A percentile compares a stretch with the other conserved stretches of the same genome.
Evolutionary conservation across 1,140 invertebrate genomes (phyloP).

Genomic region (Watersipora subatra): DNA sequence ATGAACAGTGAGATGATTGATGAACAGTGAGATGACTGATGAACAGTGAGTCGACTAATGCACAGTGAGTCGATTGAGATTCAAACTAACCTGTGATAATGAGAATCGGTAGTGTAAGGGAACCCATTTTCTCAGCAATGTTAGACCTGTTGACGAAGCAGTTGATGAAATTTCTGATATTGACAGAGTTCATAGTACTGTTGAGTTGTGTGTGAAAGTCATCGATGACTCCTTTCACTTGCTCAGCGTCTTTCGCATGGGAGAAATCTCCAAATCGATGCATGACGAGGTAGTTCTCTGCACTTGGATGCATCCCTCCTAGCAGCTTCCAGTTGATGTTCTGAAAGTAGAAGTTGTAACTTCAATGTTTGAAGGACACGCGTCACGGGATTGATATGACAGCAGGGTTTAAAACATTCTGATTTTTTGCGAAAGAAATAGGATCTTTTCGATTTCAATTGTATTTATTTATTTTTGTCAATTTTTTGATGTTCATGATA

Average conservation of each 20-base stretch:
- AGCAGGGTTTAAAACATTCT: too few relatives aligned
- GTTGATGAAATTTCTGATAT: slow-evolving; percentile 66
- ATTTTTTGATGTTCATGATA: too few relatives aligned
- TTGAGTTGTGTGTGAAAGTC: slow-evolving; percentile 57
- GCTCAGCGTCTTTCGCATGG: slow-evolving; percentile 46
- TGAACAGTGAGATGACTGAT: too few relatives aligned
- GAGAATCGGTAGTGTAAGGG: background rate
- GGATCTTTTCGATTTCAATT: too few relatives aligned
- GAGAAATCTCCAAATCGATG: slow-evolving; percentile 62
- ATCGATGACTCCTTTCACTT: slow-evolving; percentile 58
- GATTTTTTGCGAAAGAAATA: too few relatives aligned
- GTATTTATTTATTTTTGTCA: too few relatives aligned
- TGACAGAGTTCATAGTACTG: slow-evolving; percentile 65
- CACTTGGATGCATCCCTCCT: slow-evolving; percentile 35
- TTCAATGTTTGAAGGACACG: too few relatives aligned
- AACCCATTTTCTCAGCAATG: slow-evolving; percentile 23
- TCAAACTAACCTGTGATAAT: slow-evolving; percentile 2
- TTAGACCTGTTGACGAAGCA: slow-evolving; percentile 60
- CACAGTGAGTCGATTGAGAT: too few relatives aligned
- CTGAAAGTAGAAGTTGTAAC: slow-evolving; percentile 26
- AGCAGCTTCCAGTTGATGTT: slow-evolving; percentile 37
- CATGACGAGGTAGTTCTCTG: slow-evolving; percentile 51
- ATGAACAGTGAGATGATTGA: too few relatives aligned
- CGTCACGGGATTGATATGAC: too few relatives aligned
- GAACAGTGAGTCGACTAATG: too few relatives aligned